A percentile compares a stretch with the other conserved stretches of the same genome.
phyloP scores from a whole-genome alignment of 2,113 vertebrate genomes.

The Dipodomys ordii region DNA sequence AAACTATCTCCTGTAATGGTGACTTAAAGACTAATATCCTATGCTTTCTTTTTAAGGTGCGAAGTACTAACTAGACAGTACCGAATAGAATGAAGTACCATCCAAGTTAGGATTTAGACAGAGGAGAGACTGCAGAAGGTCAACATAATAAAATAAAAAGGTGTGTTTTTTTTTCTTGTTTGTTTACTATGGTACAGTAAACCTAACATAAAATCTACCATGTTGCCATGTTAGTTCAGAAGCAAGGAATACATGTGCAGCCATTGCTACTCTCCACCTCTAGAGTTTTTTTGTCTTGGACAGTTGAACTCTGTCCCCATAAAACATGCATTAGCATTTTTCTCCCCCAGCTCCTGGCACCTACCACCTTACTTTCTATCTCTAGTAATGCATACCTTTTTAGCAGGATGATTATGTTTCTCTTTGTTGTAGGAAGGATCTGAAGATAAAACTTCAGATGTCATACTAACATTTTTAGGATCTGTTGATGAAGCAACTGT shows the following conservation, averaged over 20 bases:
- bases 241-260: too few relatives aligned
- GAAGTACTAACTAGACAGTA: too few relatives aligned
- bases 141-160: not conserved
- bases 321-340: not conserved
- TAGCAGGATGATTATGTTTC: constrained; percentile 58
- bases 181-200: not conserved
- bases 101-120: too few relatives aligned
- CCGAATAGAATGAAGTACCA: too few relatives aligned
- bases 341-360: not conserved
- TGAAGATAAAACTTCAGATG: constrained; percentile 74
- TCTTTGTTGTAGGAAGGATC: constrained; percentile 67
- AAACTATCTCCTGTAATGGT: not conserved
- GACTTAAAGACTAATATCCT: too few relatives aligned
- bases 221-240: not conserved
- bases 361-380: not conserved
- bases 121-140: not conserved
- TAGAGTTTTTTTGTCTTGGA: not conserved
- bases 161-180: not conserved
- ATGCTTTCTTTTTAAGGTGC: too few relatives aligned
- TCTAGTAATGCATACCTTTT: constrained; percentile 76
- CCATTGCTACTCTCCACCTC: not conserved
- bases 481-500: constrained; percentile 71
- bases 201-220: not conserved
- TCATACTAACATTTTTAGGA: constrained; percentile 52
- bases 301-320: not conserved